Percentiles rank a stretch among this genome's conserved stretches.
Conservation (phyloP, 2,888 invertebrate genomes). For the Heliconius charithonia region DNA sequence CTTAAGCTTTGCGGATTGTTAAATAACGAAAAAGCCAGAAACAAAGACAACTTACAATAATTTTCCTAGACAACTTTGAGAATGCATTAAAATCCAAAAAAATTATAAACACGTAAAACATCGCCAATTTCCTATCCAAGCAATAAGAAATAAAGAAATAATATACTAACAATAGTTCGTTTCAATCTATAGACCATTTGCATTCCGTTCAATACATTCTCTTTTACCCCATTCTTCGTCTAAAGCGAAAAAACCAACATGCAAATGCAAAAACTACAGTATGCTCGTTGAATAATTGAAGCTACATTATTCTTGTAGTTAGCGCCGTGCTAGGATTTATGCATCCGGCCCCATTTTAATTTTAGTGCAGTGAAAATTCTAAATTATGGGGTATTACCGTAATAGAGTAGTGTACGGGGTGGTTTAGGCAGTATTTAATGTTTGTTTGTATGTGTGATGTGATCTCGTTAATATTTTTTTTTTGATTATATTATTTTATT, state of each 20-base stretch:
- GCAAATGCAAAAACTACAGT: slow-evolving; percentile 64
- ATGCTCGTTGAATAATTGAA: slow-evolving; percentile 65
- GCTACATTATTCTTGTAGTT: slow-evolving; percentile 57
- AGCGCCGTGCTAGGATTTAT: slow-evolving; percentile 55
- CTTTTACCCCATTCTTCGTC: slow-evolving; percentile 57
- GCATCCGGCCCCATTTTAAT: slow-evolving; percentile 23
- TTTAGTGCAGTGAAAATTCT: slow-evolving; percentile 1
- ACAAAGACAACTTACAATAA: no score
- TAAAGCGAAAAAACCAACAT: slow-evolving; percentile 52
- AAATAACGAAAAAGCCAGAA: no score
- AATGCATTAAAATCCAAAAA: background rate
- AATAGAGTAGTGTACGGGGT: background rate
- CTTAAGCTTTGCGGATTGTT: no score
- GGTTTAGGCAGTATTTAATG: background rate
- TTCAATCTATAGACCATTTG: slow-evolving; percentile 58
- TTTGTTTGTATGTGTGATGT: background rate
- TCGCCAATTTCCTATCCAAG: background rate
- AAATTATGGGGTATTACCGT: slow-evolving; percentile 7
- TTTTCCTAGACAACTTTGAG: background rate
- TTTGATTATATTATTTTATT: no score
- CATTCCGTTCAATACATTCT: slow-evolving; percentile 67
- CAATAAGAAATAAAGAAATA: slow-evolving; percentile 44
- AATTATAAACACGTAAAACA: slow-evolving; percentile 8
- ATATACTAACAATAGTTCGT: slow-evolving; percentile 42
- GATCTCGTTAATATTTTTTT: background rate